A percentile compares a stretch with the other conserved stretches of the same genome.
Conservation (phyloP, 1,140 invertebrate species). For the Sogatella furcifera region DNA sequence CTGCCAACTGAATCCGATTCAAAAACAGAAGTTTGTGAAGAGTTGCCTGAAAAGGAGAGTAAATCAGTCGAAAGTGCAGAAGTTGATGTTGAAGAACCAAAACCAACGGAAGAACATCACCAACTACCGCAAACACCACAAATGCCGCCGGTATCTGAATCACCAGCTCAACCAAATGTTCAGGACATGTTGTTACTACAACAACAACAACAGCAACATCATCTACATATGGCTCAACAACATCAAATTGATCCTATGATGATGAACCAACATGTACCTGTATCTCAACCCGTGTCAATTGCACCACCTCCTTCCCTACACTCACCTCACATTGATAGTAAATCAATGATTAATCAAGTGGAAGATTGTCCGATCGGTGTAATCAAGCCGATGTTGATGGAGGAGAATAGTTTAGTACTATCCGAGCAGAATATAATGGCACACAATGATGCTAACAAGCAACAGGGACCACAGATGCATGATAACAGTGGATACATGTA, state of each 20-base stretch:
- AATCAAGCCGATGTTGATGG: slow-evolving; percentile 15
- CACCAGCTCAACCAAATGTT: neutral
- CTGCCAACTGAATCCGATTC: too few relatives aligned
- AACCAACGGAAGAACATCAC: slow-evolving; percentile 2
- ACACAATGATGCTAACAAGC: slow-evolving; percentile 8
- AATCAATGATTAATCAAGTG: neutral
- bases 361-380: slow-evolving; percentile 7
- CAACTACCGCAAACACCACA: neutral
- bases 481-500: slow-evolving; percentile 17
- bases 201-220: neutral
- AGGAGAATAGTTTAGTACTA: neutral
- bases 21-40: too few relatives aligned
- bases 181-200: slow-evolving; percentile 1
- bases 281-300: too few relatives aligned
- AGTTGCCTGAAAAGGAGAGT: neutral
- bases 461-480: slow-evolving; percentile 10
- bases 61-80: slow-evolving; percentile 9
- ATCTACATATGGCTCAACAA: neutral
- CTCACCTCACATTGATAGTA: too few relatives aligned
- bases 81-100: slow-evolving; percentile 4
- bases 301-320: too few relatives aligned
- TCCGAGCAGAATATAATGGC: neutral
- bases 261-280: too few relatives aligned
- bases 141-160: neutral
- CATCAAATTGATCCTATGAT: too few relatives aligned